These are phyloP conservation scores for Willisornis vidua DNA, from an alignment of 2,113 vertebrate genomes.

Conservation along the genomic window DNA sequence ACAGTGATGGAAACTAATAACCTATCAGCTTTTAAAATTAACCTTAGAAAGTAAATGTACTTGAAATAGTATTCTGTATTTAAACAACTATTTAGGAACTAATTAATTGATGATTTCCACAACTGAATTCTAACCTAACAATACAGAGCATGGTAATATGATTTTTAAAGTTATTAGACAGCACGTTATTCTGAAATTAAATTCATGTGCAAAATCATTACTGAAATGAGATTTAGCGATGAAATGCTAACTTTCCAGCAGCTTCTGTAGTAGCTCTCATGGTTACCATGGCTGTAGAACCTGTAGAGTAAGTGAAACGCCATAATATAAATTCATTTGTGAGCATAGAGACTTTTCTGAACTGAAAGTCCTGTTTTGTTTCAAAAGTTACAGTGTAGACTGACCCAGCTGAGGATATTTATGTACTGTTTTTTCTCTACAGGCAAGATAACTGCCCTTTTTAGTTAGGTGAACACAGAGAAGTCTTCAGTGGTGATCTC, in stretches of 20 bases:
- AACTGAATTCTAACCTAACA: not conserved
- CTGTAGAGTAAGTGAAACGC: not conserved
- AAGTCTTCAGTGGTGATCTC: fast-evolving
- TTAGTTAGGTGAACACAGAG: not conserved
- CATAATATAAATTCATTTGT: not conserved
- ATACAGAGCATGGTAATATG: not conserved
- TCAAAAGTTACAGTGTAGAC: not conserved
- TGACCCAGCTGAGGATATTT: not conserved
- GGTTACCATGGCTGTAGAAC: not conserved
- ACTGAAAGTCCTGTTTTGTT: not conserved
- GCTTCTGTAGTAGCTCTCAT: not conserved
- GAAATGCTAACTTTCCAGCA: not conserved
- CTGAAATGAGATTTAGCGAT: not conserved
- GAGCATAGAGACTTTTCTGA: not conserved
- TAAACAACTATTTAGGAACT: not conserved
- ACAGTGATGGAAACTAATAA: not conserved
- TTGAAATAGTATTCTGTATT: not conserved
- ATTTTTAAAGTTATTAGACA: not conserved
- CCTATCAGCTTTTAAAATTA: not conserved
- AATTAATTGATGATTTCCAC: not conserved
- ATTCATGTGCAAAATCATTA: not conserved
- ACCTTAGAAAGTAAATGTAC: not conserved
- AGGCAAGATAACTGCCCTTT: not conserved
- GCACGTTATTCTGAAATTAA: not conserved
- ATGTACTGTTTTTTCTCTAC: not conserved